Evolutionary conservation across 2,888 invertebrate genomes (phyloP).

Genomic region (Alcis repandata): DNA sequence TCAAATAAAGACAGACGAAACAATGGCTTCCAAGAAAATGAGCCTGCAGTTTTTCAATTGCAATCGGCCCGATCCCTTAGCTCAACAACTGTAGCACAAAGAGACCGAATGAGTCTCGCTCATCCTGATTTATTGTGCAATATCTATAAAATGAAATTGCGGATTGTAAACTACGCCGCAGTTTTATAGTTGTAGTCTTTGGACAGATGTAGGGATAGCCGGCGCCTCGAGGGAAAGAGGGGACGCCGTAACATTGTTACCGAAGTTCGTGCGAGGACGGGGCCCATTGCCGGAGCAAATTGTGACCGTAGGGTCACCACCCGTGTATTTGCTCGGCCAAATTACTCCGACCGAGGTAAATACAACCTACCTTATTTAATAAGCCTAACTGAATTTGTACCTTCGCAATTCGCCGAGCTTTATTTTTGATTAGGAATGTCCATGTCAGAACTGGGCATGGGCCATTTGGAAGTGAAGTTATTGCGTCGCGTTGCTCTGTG

Average conservation of each 20-base stretch:
- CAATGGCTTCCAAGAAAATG: conserved; percentile 64
- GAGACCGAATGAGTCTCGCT: conserved; percentile 62
- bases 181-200: conserved; percentile 73
- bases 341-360: conserved; percentile 74
- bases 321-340: conserved; percentile 74
- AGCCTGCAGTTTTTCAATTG: conserved; percentile 69
- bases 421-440: conserved; percentile 62
- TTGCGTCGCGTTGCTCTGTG: conserved; percentile 60
- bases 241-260: conserved; percentile 80
- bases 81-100: conserved; percentile 61
- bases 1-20: conserved; percentile 60
- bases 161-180: conserved; percentile 73
- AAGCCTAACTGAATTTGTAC: conserved; percentile 59
- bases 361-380: conserved; percentile 72
- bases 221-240: conserved; percentile 75
- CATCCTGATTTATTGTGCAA: conserved; percentile 73
- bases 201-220: conserved; percentile 80
- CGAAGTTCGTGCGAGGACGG: conserved; percentile 78
- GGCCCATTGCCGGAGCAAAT: conserved; percentile 75
- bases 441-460: conserved; percentile 72
- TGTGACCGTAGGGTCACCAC: conserved; percentile 78
- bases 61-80: conserved; percentile 59
- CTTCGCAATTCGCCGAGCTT: conserved; percentile 49
- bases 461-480: conserved; percentile 75
- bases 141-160: conserved; percentile 78